Evolutionary conservation across 2,888 invertebrate genomes (phyloP).

Genomic region (Ashinkailepas kermadecensis): DNA sequence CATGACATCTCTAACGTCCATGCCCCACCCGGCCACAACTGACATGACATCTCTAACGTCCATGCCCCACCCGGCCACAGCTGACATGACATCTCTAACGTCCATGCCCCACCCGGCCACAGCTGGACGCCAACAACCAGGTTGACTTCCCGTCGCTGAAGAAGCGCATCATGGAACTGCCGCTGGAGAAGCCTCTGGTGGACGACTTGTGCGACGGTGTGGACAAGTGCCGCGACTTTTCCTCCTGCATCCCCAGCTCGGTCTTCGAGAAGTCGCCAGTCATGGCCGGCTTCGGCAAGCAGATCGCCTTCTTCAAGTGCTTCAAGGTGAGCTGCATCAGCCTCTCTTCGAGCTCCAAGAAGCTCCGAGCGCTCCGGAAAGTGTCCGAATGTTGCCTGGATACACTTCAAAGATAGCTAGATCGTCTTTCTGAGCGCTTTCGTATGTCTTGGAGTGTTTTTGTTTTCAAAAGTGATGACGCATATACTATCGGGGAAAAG

Average conservation of each 20-base stretch:
- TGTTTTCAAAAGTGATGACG: no score
- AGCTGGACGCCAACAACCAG: slow-evolving; percentile 1
- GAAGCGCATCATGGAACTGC: background rate
- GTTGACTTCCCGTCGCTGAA: background rate
- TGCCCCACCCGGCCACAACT: no score
- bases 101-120: background rate
- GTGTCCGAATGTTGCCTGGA: no score
- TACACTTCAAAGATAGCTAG: no score
- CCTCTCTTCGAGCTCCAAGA: no score
- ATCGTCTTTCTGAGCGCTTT: no score
- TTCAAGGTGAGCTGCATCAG: background rate
- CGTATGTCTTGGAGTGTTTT: no score
- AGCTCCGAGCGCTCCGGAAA: no score
- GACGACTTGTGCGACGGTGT: background rate
- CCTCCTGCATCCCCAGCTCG: background rate
- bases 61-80: background rate
- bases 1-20: no score
- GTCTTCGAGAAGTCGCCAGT: background rate
- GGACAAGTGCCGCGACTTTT: background rate
- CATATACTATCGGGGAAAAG: no score
- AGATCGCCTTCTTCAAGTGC: slow-evolving; percentile 20
- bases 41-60: no score
- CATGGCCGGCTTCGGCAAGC: slow-evolving; percentile 1
- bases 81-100: background rate
- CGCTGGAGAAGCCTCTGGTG: background rate